Evolutionary conservation across 2,888 invertebrate genomes (phyloP).

Genomic region (Eudasyphora cyanicolor): DNA sequence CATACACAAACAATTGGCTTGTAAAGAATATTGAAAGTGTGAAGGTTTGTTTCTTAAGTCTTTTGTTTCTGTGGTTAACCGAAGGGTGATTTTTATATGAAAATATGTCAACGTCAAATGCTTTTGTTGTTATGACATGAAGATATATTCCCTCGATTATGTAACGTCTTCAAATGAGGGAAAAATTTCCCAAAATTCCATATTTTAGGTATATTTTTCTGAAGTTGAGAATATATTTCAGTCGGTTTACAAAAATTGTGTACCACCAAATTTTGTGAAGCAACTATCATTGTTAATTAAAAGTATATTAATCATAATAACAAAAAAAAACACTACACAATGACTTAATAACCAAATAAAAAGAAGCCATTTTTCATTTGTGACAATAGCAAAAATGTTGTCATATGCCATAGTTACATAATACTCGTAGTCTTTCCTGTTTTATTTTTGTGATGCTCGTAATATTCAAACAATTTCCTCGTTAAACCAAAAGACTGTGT

Average conservation of each 20-base stretch:
- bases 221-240: no score
- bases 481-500: no score
- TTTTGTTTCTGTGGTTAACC: neutral
- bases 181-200: no score
- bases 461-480: slow-evolving; percentile 1
- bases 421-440: neutral
- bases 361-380: neutral
- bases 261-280: no score
- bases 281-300: no score
- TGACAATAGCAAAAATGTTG: neutral
- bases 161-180: no score
- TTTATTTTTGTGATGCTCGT: no score
- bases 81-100: neutral
- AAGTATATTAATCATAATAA: neutral
- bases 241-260: no score
- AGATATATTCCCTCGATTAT: no score
- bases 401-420: neutral
- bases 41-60: slow-evolving; percentile 4
- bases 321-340: neutral
- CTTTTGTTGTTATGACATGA: neutral
- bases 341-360: neutral
- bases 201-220: no score
- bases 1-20: neutral
- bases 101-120: neutral
- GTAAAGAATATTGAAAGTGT: neutral